Conservation (phyloP, 2,113 vertebrate genomes). For the Xiphias gladius region DNA sequence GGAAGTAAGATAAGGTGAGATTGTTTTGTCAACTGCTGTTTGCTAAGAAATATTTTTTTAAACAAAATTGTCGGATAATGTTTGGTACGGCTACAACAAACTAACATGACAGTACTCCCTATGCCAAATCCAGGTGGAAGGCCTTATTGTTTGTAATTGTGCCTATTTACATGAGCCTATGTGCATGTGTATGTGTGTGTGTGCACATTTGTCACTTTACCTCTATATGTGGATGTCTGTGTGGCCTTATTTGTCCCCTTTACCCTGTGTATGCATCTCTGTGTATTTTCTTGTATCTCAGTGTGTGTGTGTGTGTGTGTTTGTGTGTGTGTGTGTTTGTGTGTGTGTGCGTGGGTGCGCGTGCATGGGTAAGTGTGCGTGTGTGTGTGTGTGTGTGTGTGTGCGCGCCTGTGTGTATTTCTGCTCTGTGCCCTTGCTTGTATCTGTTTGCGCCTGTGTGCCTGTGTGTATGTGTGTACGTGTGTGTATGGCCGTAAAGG, state of each 20-base stretch:
- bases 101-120: background rate
- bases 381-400: too few relatives aligned
- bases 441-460: background rate
- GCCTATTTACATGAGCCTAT: background rate
- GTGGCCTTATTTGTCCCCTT: background rate
- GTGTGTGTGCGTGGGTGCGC: too few relatives aligned
- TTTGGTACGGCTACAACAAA: background rate
- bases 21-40: background rate
- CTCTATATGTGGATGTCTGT: background rate
- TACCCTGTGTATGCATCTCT: constrained; percentile 15
- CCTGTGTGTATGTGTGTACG: background rate
- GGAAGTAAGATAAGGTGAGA: background rate
- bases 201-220: too few relatives aligned
- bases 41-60: background rate
- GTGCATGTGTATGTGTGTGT: background rate
- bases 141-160: background rate
- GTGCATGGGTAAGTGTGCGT: too few relatives aligned
- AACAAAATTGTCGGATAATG: background rate
- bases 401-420: too few relatives aligned
- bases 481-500: constrained; percentile 38
- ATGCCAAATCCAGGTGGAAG: background rate
- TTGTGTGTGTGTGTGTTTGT: too few relatives aligned
- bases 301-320: background rate
- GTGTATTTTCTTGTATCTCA: background rate
- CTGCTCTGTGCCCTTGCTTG: constrained; percentile 1